Percentiles rank a stretch among this genome's conserved stretches.
phyloP scores from a whole-genome alignment of 2,113 vertebrate species.

The Rhinolophus ferrumequinum region DNA sequence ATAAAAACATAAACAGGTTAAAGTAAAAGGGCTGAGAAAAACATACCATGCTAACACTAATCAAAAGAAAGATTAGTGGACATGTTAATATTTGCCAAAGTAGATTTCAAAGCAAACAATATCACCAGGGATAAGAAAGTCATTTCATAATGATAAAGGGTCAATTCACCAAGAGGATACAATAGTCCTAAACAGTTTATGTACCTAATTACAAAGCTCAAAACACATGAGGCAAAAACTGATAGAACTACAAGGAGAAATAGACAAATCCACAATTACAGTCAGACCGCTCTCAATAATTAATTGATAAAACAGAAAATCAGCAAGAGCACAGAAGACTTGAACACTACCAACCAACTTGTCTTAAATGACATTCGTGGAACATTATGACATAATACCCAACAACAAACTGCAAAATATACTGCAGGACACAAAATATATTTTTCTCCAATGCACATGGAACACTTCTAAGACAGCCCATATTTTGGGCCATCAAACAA shows the following conservation, averaged over 20 bases:
- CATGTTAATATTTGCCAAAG: neutral
- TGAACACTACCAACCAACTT: neutral
- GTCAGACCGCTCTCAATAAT: neutral
- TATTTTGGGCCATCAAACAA: neutral
- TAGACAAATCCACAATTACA: neutral
- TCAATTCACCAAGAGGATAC: neutral
- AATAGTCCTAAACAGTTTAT: neutral
- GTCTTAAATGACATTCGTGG: neutral
- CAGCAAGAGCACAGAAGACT: neutral
- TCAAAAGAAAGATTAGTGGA: neutral
- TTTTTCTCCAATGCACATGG: neutral
- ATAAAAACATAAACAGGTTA: neutral
- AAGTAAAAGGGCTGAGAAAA: neutral
- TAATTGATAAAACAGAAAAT: neutral
- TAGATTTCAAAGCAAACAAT: conserved; percentile 18
- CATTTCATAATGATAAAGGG: conserved; percentile 21
- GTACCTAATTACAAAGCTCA: neutral
- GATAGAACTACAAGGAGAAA: neutral
- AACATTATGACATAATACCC: neutral
- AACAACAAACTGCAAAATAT: neutral
- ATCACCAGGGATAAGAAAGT: neutral
- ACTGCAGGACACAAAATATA: neutral
- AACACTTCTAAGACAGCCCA: neutral
- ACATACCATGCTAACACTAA: neutral
- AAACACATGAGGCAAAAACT: conserved; percentile 6